Conservation (phyloP, 2,888 invertebrate genomes). For the Zhuqinia jingwanae region DNA sequence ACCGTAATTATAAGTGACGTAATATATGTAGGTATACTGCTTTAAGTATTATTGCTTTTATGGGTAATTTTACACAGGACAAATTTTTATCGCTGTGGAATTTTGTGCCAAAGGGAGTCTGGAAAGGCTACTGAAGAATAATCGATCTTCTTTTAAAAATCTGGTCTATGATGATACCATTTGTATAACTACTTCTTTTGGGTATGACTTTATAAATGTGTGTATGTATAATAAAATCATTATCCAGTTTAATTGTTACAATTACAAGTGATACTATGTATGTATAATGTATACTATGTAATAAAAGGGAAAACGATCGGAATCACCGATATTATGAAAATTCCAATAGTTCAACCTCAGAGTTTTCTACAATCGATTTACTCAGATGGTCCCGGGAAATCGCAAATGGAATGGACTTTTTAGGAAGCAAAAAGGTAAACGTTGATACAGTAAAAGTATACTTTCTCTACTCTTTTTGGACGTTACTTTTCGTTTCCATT, state of each 20-base stretch:
- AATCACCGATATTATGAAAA: constrained; percentile 48
- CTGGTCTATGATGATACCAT: constrained; percentile 52
- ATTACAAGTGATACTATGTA: too few relatives aligned
- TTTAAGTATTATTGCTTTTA: constrained; percentile 42
- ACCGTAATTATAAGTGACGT: constrained; percentile 54
- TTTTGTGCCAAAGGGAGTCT: constrained; percentile 71
- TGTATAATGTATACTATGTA: background rate
- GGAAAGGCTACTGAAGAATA: constrained; percentile 59
- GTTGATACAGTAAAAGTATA: too few relatives aligned
- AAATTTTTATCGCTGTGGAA: constrained; percentile 74
- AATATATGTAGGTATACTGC: background rate
- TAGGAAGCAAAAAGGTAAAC: constrained; percentile 73
- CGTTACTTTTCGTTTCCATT: too few relatives aligned
- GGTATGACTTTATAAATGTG: background rate
- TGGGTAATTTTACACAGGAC: constrained; percentile 41
- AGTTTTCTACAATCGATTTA: constrained; percentile 45
- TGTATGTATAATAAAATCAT: too few relatives aligned
- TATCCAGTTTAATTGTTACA: too few relatives aligned
- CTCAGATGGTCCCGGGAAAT: constrained; percentile 67
- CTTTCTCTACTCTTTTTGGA: too few relatives aligned
- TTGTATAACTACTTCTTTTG: constrained; percentile 32
- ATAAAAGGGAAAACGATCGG: background rate
- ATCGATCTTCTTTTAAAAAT: constrained; percentile 60
- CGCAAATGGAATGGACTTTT: constrained; percentile 74
- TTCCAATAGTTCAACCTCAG: background rate